phyloP scores from a whole-genome alignment of 2,888 invertebrate genomes.

The Lepetodrilus schrolli region DNA sequence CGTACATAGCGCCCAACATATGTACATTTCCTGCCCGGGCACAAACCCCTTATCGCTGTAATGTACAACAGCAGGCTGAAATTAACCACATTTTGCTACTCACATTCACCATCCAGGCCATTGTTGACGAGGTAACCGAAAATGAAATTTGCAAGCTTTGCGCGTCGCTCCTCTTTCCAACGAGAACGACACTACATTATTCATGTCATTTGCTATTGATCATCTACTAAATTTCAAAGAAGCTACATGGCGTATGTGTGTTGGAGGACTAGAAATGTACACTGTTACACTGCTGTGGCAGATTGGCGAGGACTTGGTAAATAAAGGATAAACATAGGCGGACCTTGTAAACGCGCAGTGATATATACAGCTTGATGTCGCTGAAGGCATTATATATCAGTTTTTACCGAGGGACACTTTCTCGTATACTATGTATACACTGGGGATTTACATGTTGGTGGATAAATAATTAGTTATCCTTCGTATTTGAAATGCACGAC shows the following conservation, averaged over 20 bases:
- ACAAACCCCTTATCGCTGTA: slow-evolving; percentile 11
- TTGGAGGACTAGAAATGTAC: slow-evolving; percentile 11
- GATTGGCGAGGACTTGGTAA: slow-evolving; percentile 13
- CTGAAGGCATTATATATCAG: too few relatives aligned
- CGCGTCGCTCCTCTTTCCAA: background rate
- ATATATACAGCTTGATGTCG: too few relatives aligned
- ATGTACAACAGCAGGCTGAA: slow-evolving; percentile 22
- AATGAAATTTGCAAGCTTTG: slow-evolving; percentile 17
- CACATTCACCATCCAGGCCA: slow-evolving; percentile 17
- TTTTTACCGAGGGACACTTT: too few relatives aligned
- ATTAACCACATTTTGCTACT: slow-evolving; percentile 25
- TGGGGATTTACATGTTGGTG: too few relatives aligned
- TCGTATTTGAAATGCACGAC: too few relatives aligned
- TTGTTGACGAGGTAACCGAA: background rate
- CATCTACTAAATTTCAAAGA: background rate
- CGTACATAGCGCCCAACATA: slow-evolving; percentile 7
- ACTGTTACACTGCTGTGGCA: background rate
- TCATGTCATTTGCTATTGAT: slow-evolving; percentile 21
- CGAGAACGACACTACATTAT: slow-evolving; percentile 5
- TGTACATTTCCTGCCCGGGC: slow-evolving; percentile 4
- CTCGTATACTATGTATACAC: too few relatives aligned
- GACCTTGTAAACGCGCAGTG: too few relatives aligned
- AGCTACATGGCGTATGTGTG: slow-evolving; percentile 1
- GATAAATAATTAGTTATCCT: too few relatives aligned
- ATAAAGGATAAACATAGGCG: slow-evolving; percentile 25